phyloP scores from a whole-genome alignment of 1,140 invertebrate genomes.

The Dolichoris vasculosae region DNA sequence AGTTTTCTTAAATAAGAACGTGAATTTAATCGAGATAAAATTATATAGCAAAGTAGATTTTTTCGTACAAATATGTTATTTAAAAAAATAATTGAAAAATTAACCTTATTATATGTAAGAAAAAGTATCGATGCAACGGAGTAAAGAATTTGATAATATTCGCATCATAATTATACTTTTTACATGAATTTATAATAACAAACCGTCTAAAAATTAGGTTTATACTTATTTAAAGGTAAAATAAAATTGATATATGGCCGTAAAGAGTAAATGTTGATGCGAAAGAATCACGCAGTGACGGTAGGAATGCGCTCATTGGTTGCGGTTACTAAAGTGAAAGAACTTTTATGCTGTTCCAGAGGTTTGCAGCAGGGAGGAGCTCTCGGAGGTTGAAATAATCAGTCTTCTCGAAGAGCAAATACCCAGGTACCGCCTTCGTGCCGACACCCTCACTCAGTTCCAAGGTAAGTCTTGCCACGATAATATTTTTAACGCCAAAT shows the following conservation, averaged over 20 bases:
- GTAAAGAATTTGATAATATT: neutral
- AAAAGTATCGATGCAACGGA: neutral
- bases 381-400: conserved; percentile 95
- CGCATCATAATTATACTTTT: neutral
- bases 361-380: conserved; percentile 88
- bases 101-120: too few species aligned
- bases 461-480: conserved; percentile 78
- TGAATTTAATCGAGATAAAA: too few species aligned
- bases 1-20: too few species aligned
- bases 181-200: neutral
- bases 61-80: too few species aligned
- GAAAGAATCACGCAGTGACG: neutral
- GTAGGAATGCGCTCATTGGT: conserved; percentile 30
- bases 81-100: too few species aligned
- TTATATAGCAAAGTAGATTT: too few species aligned
- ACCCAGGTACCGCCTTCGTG: conserved; percentile 93
- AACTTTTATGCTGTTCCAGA: conserved; percentile 75
- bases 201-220: conserved; percentile 8
- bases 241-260: conserved; percentile 29
- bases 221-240: conserved; percentile 10
- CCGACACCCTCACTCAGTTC: conserved; percentile 95
- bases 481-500: too few species aligned
- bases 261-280: conserved; percentile 33
- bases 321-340: conserved; percentile 36
- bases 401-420: conserved; percentile 96